These are phyloP conservation scores for Eilema depressum DNA, from an alignment of 2,888 invertebrate genomes.

Conservation along the genomic window DNA sequence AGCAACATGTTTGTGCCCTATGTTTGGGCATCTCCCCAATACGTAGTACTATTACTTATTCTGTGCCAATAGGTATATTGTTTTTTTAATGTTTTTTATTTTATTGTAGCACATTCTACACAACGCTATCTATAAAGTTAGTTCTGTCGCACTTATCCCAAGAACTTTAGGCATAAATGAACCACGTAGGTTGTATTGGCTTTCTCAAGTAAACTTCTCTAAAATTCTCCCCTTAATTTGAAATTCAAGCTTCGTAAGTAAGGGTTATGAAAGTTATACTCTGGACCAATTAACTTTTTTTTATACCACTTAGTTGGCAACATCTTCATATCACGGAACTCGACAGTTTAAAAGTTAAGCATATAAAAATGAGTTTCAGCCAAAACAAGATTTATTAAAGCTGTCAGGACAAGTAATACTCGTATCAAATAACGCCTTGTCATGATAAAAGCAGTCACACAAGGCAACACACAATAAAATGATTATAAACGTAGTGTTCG, in stretches of 20 bases:
- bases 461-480: constrained; percentile 26
- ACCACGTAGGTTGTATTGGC: constrained; percentile 31
- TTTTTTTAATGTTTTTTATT: no score
- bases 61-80: no score
- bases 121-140: background rate
- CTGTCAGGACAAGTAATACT: constrained; percentile 2
- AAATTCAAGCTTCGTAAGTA: constrained; percentile 38
- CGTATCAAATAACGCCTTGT: constrained; percentile 22
- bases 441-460: constrained; percentile 29
- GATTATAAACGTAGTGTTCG: constrained; percentile 33
- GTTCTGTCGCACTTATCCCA: background rate
- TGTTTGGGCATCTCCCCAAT: no score
- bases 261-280: constrained; percentile 34
- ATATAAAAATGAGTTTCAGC: background rate
- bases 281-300: constrained; percentile 18
- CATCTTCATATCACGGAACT: background rate
- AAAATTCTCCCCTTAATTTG: constrained; percentile 39
- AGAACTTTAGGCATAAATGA: constrained; percentile 28
- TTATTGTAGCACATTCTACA: no score
- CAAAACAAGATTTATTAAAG: background rate
- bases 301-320: no score
- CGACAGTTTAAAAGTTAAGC: background rate
- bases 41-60: no score
- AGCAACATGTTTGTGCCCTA: no score
- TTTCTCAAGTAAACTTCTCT: constrained; percentile 33